phyloP scores from a whole-genome alignment of 1,140 invertebrate species.

The Cydia fagiglandana region DNA sequence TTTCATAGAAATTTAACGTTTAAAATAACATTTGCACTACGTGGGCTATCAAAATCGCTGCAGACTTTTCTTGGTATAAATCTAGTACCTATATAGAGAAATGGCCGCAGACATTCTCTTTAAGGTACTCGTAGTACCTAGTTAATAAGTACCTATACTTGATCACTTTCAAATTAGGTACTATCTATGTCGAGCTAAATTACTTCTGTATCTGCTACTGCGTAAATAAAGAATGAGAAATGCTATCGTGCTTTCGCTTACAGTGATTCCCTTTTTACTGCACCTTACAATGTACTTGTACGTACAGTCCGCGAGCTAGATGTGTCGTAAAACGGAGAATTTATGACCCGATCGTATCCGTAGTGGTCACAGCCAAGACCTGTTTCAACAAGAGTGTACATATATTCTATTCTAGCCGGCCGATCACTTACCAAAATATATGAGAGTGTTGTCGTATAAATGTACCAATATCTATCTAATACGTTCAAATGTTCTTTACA shows the following conservation, averaged over 20 bases:
- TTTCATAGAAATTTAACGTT: too few relatives aligned
- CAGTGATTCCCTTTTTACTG: conserved; percentile 4
- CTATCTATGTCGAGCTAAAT: too few relatives aligned
- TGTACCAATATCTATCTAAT: too few relatives aligned
- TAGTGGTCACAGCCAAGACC: not conserved
- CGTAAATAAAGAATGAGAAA: not conserved
- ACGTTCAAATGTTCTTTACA: too few relatives aligned
- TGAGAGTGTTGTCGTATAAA: not conserved
- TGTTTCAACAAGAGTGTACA: not conserved
- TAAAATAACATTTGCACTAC: too few relatives aligned
- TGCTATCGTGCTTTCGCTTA: not conserved
- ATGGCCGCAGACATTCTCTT: too few relatives aligned
- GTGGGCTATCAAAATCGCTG: too few relatives aligned
- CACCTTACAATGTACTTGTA: not conserved
- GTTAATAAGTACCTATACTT: too few relatives aligned
- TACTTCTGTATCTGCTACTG: not conserved
- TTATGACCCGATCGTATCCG: conserved; percentile 15
- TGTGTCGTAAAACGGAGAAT: conserved; percentile 5
- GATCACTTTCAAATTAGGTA: too few relatives aligned
- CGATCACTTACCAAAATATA: not conserved
- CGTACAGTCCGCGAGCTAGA: not conserved
- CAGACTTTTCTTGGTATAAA: too few relatives aligned
- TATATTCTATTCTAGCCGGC: not conserved
- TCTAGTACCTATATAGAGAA: too few relatives aligned
- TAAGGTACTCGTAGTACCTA: too few relatives aligned